A percentile compares a stretch with the other conserved stretches of the same genome.
Evolutionary conservation across 2,888 invertebrate genomes (phyloP).

Genomic region (Leucania comma): DNA sequence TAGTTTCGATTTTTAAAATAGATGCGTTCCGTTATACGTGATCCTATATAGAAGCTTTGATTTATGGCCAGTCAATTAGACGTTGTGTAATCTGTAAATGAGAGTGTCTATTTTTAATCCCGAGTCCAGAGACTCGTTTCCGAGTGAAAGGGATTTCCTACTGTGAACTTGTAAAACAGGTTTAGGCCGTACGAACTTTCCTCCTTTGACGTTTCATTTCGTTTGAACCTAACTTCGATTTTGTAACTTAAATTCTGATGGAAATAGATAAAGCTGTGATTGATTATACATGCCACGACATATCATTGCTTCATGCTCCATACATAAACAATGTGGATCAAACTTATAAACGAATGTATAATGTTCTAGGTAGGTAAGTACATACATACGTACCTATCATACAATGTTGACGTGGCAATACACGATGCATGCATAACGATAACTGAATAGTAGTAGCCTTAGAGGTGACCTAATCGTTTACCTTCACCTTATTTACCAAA

Average conservation of each 20-base stretch:
- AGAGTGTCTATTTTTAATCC: slow-evolving; percentile 83
- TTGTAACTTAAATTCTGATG: slow-evolving; percentile 30
- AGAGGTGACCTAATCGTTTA: slow-evolving; percentile 78
- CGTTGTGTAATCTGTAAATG: slow-evolving; percentile 83
- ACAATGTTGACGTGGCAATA: slow-evolving; percentile 63
- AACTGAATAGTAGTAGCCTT: slow-evolving; percentile 55
- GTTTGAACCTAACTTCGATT: slow-evolving; percentile 33
- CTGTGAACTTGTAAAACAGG: slow-evolving; percentile 78
- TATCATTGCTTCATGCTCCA: slow-evolving; percentile 3
- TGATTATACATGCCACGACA: slow-evolving; percentile 1
- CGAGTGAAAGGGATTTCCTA: slow-evolving; percentile 87
- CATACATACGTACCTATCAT: not conserved
- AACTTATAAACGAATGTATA: slow-evolving; percentile 3
- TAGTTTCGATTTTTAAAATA: slow-evolving; percentile 87
- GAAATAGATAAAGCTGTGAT: slow-evolving; percentile 4
- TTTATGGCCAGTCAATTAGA: slow-evolving; percentile 82
- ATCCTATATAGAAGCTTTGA: slow-evolving; percentile 73
- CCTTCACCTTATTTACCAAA: slow-evolving; percentile 77
- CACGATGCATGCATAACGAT: slow-evolving; percentile 53
- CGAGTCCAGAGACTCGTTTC: slow-evolving; percentile 73
- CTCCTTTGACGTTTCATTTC: slow-evolving; percentile 69
- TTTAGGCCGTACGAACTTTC: slow-evolving; percentile 74
- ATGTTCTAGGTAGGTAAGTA: not conserved
- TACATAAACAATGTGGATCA: slow-evolving; percentile 14
- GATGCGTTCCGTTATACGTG: slow-evolving; percentile 83